Evolutionary conservation across 2,797 vertebrate species (phyloP), one percentile per base, ranked within the genome.

Genomic region (Naso thynnoides): DNA sequence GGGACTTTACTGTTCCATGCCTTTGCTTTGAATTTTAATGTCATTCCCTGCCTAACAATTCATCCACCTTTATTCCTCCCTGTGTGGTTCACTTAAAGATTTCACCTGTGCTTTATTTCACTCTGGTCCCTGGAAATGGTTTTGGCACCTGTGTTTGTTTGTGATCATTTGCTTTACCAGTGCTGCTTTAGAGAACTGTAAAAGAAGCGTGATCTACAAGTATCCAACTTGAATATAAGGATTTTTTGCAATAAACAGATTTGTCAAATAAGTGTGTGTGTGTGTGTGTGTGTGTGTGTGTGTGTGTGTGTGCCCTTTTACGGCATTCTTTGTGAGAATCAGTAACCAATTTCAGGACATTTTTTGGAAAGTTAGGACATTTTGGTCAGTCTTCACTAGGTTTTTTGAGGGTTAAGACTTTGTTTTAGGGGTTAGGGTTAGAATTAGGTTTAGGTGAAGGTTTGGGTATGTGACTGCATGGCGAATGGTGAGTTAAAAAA

Each of bases 11-110:
- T 70, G 26, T 16, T 36, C 49, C 52, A 42, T 33, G 44, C n/a
- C 24, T 36, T 21, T 41, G 23, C 39, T 76, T 70, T 59, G 61
- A 56, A 62, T 68, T 57, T 81, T 68, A 75, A 76, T 65, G 39
- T 47, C 66, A 59, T 36, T 29, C 18, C 39, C 44, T 70, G 62
- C 27, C 52, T 27, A 26, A 38, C 19, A 6, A 33, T 65, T 14
- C 16, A 1, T 68, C 73, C 29, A 11, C 23, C 21, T 38, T 6
- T 1, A n/a, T 23, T 21, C 49, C 29, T 61, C 18, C 21, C 8
- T 27, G 49, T 73, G 48, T 49, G 68, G 52, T 26, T 62, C 63
- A 48, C 36, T 59, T 3, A 60, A 31, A 64, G 19, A n/a, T 39
- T 56, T 68, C 44, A 63, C 58, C 39, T 44, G 62, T 11, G 6